phyloP scores from a whole-genome alignment of 2,113 vertebrate species.

The Ibidorhyncha struthersii region DNA sequence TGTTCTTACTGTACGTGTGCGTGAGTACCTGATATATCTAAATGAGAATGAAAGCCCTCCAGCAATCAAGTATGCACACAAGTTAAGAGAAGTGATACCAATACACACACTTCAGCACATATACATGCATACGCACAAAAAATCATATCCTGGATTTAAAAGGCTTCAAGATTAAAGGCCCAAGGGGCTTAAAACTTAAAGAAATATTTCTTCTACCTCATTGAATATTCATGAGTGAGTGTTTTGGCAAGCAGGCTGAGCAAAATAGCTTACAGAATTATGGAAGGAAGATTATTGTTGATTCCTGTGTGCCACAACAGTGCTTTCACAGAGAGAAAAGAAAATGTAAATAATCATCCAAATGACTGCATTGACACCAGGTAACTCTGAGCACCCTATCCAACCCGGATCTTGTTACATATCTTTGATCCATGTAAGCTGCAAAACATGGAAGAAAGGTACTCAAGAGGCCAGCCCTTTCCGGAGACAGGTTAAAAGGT shows the following conservation, averaged over 20 bases:
- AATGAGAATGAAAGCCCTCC: slow-evolving; percentile 56
- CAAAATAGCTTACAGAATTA: slow-evolving; percentile 67
- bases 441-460: not conserved
- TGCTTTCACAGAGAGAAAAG: slow-evolving; percentile 14
- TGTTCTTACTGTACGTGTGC: not conserved
- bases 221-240: slow-evolving; percentile 82
- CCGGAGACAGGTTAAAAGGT: not conserved
- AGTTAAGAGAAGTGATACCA: slow-evolving; percentile 82
- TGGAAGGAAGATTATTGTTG: slow-evolving; percentile 64
- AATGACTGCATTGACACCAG: not conserved
- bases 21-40: slow-evolving; percentile 1
- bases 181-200: slow-evolving; percentile 75
- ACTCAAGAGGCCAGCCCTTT: not conserved
- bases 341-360: slow-evolving; percentile 43
- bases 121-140: slow-evolving; percentile 50
- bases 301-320: slow-evolving; percentile 57
- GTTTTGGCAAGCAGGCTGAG: slow-evolving; percentile 56
- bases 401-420: not conserved
- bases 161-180: slow-evolving; percentile 79
- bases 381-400: not conserved
- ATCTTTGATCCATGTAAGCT: not conserved
- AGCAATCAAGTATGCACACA: slow-evolving; percentile 72
- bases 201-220: slow-evolving; percentile 77
- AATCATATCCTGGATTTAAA: slow-evolving; percentile 84
- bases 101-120: slow-evolving; percentile 35